A percentile compares a stretch with the other conserved stretches of the same genome.
These are phyloP conservation scores for Sycophila sp. DNA, from an alignment of 1,140 invertebrate genomes.

Conservation along the genomic window DNA sequence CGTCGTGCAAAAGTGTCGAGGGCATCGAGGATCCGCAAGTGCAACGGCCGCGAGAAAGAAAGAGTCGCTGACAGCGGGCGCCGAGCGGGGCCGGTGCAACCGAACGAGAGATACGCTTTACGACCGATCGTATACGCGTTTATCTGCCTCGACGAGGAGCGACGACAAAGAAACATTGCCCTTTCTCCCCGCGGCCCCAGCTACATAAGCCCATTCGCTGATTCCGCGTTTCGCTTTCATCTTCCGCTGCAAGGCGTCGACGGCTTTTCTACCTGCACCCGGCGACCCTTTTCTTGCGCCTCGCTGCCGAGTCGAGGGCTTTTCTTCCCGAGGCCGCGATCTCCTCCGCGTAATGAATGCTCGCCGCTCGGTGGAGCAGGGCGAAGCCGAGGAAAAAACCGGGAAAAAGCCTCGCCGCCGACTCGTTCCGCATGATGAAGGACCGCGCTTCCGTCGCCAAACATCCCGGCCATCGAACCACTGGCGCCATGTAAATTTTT, in stretches of 20 bases:
- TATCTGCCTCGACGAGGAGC: slow-evolving; percentile 23
- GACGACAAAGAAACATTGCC: slow-evolving; percentile 18
- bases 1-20: not conserved
- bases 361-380: too few relatives aligned
- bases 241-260: not conserved
- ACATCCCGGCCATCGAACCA: not conserved
- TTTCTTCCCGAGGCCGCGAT: not conserved
- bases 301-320: not conserved
- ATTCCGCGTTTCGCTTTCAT: slow-evolving; percentile 22
- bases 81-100: not conserved
- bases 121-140: slow-evolving; percentile 39
- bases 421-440: not conserved
- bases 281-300: not conserved
- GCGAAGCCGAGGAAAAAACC: not conserved
- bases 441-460: not conserved
- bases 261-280: not conserved
- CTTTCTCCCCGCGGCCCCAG: not conserved
- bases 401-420: not conserved
- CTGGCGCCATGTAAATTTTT: not conserved
- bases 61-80: not conserved
- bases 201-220: slow-evolving; percentile 12
- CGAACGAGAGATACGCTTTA: slow-evolving; percentile 43
- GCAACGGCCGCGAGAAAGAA: not conserved
- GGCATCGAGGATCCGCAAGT: slow-evolving; percentile 1
- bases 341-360: not conserved